Percentiles rank a stretch among this genome's conserved stretches.
Evolutionary conservation across 2,888 invertebrate species (phyloP).

Genomic region (Eucriotettix oculatus): DNA sequence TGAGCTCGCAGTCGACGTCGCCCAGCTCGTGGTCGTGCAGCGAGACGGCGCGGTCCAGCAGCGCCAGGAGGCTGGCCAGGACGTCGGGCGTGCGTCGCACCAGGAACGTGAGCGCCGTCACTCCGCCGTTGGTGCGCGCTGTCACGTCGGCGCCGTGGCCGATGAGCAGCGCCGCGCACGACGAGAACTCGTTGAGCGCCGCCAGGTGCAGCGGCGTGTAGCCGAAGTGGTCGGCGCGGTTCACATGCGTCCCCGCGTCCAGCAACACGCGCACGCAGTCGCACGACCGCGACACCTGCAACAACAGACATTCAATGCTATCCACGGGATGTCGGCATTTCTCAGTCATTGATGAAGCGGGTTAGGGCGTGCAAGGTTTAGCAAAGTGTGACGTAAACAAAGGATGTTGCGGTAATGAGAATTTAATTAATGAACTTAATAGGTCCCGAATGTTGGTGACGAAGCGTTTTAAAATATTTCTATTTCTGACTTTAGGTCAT

Average conservation of each 20-base stretch:
- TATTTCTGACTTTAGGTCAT: no score
- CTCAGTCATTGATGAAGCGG: no score
- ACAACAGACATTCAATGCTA: neutral
- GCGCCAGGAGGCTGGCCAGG: slow-evolving; percentile 48
- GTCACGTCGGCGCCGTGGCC: slow-evolving; percentile 69
- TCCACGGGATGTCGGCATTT: no score
- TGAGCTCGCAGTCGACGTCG: slow-evolving; percentile 71
- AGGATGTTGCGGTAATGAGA: no score
- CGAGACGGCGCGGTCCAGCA: slow-evolving; percentile 58
- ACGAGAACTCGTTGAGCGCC: slow-evolving; percentile 65
- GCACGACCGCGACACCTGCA: slow-evolving; percentile 29
- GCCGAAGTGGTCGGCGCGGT: slow-evolving; percentile 63
- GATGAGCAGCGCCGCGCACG: slow-evolving; percentile 53
- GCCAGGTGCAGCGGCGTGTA: slow-evolving; percentile 72
- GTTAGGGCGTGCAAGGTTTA: no score
- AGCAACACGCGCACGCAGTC: slow-evolving; percentile 48
- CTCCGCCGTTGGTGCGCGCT: slow-evolving; percentile 60
- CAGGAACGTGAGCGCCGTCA: slow-evolving; percentile 65
- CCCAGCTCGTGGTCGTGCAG: slow-evolving; percentile 71
- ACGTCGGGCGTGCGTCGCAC: slow-evolving; percentile 72
- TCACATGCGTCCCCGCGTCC: slow-evolving; percentile 29
- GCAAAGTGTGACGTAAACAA: no score
- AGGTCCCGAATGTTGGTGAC: no score
- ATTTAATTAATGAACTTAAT: no score
- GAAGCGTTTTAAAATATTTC: no score